These are phyloP conservation scores for Hemichromis elongatus DNA, from an alignment of 2,113 vertebrate species.

Conservation along the genomic window DNA sequence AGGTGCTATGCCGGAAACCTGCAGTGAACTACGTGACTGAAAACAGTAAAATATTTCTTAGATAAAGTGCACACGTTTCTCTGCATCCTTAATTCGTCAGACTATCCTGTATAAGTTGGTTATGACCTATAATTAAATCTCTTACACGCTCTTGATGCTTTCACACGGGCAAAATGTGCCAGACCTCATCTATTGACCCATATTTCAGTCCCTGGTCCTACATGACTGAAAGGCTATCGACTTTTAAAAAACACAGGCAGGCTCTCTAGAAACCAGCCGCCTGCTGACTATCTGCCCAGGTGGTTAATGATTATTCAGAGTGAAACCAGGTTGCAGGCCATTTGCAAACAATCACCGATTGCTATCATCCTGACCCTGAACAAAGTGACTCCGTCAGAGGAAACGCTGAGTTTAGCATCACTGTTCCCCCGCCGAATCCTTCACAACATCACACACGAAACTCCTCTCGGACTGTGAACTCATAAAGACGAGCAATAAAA, in stretches of 20 bases:
- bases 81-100: background rate
- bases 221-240: background rate
- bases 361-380: constrained; percentile 55
- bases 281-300: constrained; percentile 21
- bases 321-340: constrained; percentile 72
- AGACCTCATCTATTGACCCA: constrained; percentile 24
- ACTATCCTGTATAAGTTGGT: background rate
- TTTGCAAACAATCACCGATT: constrained; percentile 50
- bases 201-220: background rate
- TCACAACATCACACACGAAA: background rate
- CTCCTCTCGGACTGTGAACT: constrained; percentile 36
- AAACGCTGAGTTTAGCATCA: background rate
- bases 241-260: constrained; percentile 13
- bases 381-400: constrained; percentile 30
- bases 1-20: background rate
- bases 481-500: background rate
- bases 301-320: constrained; percentile 82
- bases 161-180: background rate
- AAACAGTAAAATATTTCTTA: background rate
- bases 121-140: background rate
- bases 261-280: constrained; percentile 50
- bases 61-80: background rate
- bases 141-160: background rate
- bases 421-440: background rate
- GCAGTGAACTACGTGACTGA: background rate